Evolutionary conservation across 2,113 vertebrate genomes (phyloP), one percentile per base, ranked within the genome.

Genomic region (Nothobranchius kuhntae): DNA sequence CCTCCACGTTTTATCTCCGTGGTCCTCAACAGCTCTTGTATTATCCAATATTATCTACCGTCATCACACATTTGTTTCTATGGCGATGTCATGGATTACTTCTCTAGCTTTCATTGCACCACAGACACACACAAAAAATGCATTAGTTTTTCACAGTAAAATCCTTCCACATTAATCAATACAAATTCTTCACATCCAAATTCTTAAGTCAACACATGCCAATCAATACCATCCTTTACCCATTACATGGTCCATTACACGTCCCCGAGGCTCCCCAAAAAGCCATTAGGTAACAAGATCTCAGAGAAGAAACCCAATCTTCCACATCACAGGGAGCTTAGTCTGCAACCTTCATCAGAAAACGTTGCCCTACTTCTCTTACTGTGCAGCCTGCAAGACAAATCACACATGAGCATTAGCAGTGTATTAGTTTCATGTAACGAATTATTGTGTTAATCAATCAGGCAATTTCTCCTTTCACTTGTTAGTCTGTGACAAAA

Each of bases 381-480:
- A 73, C 78, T 15, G 52, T 4, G 21, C 60, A 50, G 59, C 53
- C 69, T 57, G 58, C 57, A 89, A 86, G 86, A 90, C 81, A 85
- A 87, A 89, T 91, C 21, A 21, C 21, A 21, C 21, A 21, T 21
- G 21, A 21, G 21, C 84, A 87, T 91, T 91, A 87, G 89, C 87
- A 85, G 86, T 86, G 86, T 92, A 93, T 93, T 93, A 93, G 93
- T 94, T 93, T 92, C 91, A 90, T 89, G 87, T 89, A 84, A 80
- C 73, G 86, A 85, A 92, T 90, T 68, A 89, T 87, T 91, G 85
- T 87, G 73, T 90, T 89, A 89, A 92, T 93, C 89, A 91, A 92
- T 93, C 90, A 92, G 77, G 78, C 56, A 56, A 80, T 89, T 89
- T 78, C 84, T 75, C 81, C 73, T 64, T 81, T 79, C 61, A 75